phyloP scores from a whole-genome alignment of 2,113 vertebrate species.

The Poeciliopsis turrubarensis region DNA sequence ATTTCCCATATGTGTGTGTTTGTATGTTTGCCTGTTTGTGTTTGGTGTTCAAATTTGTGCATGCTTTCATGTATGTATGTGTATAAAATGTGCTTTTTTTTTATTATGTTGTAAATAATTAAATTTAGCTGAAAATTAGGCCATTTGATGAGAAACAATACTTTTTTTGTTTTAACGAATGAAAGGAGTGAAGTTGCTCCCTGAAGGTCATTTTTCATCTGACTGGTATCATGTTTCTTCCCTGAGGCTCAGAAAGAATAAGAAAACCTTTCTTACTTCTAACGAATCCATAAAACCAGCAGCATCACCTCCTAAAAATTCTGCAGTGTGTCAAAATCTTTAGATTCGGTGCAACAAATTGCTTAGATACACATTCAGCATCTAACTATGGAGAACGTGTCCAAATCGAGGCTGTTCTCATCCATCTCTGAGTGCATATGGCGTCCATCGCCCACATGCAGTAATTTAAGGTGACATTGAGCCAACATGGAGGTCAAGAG shows the following conservation, averaged over 20 bases:
- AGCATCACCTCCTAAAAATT: not conserved
- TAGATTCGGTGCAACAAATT: not conserved
- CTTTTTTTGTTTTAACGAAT: constrained; percentile 35
- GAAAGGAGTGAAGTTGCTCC: not conserved
- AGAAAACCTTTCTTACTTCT: constrained; percentile 45
- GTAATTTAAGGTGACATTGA: not conserved
- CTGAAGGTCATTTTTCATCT: constrained; percentile 57
- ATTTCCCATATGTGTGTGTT: constrained; percentile 26
- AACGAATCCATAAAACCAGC: constrained; percentile 44
- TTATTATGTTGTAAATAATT: not conserved
- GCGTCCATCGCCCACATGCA: not conserved
- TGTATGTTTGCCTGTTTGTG: constrained; percentile 16
- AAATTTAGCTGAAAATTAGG: not conserved
- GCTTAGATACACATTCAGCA: not conserved
- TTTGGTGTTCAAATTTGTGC: constrained; percentile 33
- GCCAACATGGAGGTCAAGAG: not conserved
- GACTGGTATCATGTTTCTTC: constrained; percentile 63
- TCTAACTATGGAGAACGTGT: not conserved
- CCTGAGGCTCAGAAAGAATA: constrained; percentile 50
- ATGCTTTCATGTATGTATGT: constrained; percentile 26
- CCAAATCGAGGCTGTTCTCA: not conserved
- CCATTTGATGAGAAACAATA: constrained; percentile 50
- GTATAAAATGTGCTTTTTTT: constrained; percentile 8
- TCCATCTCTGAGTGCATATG: not conserved
- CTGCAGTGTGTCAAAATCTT: not conserved